Conservation (phyloP, 1,140 invertebrate species). For the Bilobella aurantiaca region DNA sequence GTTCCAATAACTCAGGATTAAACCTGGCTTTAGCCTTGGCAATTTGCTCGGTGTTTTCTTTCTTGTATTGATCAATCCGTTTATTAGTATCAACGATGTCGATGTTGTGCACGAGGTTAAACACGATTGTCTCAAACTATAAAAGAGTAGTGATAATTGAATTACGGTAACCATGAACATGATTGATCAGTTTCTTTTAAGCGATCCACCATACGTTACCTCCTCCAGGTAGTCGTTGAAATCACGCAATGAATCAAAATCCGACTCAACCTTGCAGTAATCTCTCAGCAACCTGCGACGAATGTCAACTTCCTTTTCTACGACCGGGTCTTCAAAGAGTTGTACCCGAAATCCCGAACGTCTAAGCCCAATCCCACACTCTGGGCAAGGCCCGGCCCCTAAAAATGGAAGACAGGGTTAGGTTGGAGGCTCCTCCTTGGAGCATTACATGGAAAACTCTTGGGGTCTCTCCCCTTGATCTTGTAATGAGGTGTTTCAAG, state of each 20-base stretch:
- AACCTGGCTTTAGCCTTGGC: constrained; percentile 43
- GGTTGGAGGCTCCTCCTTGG: too few relatives aligned
- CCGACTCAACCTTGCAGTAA: constrained; percentile 84
- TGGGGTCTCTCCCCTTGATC: too few relatives aligned
- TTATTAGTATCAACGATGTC: constrained; percentile 82
- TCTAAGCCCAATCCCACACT: constrained; percentile 75
- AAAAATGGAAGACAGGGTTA: too few relatives aligned
- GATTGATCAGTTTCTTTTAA: not conserved
- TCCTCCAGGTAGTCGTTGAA: constrained; percentile 89
- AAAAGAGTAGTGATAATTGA: not conserved
- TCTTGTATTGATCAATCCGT: constrained; percentile 86
- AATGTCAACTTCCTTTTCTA: constrained; percentile 97
- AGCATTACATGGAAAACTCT: too few relatives aligned
- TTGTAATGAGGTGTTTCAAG: too few relatives aligned
- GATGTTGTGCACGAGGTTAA: constrained; percentile 81
- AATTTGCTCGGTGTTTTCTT: constrained; percentile 83
- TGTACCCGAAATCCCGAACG: constrained; percentile 86
- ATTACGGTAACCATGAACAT: not conserved
- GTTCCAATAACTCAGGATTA: constrained; percentile 50
- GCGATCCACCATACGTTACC: constrained; percentile 11
- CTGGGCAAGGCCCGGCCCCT: constrained; percentile 85
- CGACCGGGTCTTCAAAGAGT: constrained; percentile 86
- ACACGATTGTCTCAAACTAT: constrained; percentile 77
- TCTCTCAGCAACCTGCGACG: constrained; percentile 76
- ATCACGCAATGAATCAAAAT: constrained; percentile 66